Base-by-base conservation (phyloP, 2,113 vertebrate species). In the Hiodon tergisus region DNA sequence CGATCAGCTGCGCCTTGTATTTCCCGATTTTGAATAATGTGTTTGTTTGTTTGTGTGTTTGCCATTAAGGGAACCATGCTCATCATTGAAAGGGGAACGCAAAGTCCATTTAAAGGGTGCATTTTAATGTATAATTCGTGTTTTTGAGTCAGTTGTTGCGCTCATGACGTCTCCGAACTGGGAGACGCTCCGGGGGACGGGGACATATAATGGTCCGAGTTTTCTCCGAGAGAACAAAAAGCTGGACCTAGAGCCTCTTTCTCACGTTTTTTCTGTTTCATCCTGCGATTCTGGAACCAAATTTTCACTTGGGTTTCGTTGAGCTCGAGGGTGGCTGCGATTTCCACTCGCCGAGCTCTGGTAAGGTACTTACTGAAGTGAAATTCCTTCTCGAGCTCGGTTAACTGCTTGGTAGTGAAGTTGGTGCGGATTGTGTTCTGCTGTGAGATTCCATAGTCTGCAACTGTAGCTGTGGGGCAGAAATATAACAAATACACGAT, bases 341-440 rank as follows among this genome's bases (percentile, higher is more conserved):
- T 95, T 81, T 99, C 96, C 86, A 98, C 95, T 55, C 97, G 77
- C 55, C 97, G 86, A 0, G 96, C 95, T 61, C 96, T 90, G 57
- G 94, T 97, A 81, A 99, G 91, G 87, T 99, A 99, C 78, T 98
- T 98, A 89, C 95, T 99, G 85, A 98, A 99, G 85, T 99, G 97
- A 76, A 99, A 99, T 68, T 99, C 97, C 76, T 98, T 99, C 89
- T 99, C 97, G 86, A 99, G 91, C 84, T 99, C 97, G 0, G 97
- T 99, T 81, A 99, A 91, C 87, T 99, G 97, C 84, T 95, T 93
- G 67, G 97, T 99, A 83, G 90, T 96, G 89, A 99, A 99, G 88
- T 98, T 99, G 85, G 97, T 99, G 72, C 97, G 94, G 84, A 96
- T 94, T 82, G 92, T 89, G 79, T 89, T 91, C 76, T 95, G 88